These are phyloP conservation scores for Heliangelus exortis DNA, from an alignment of 2,797 vertebrate genomes.

Conservation along the genomic window DNA sequence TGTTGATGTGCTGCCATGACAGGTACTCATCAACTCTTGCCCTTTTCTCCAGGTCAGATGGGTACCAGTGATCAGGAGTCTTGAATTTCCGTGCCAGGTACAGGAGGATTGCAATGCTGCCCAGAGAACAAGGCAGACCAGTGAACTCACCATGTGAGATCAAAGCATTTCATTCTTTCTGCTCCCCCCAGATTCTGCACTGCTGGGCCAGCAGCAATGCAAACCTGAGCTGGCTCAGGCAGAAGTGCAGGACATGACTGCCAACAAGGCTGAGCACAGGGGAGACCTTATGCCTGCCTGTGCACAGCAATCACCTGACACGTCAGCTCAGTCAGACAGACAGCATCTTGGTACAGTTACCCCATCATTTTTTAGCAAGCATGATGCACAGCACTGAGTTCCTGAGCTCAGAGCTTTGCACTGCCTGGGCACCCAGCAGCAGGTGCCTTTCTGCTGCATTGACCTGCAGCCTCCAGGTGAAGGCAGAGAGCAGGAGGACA, in stretches of 20 bases:
- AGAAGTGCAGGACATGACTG: not conserved
- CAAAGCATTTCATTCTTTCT: not conserved
- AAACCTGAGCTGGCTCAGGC: not conserved
- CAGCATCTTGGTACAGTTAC: fast-evolving
- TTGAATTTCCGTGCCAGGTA: slow-evolving; percentile 86
- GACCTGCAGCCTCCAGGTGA: not conserved
- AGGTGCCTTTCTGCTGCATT: not conserved
- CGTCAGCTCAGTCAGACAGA: not conserved
- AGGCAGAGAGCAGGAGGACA: not conserved
- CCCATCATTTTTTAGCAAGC: not conserved
- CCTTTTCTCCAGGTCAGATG: slow-evolving; percentile 84
- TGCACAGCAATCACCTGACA: not conserved
- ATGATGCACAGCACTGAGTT: not conserved
- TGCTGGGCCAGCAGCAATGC: not conserved
- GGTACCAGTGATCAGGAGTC: slow-evolving; percentile 91
- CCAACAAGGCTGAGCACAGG: not conserved
- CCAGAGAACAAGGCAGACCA: not conserved
- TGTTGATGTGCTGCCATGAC: slow-evolving; percentile 87
- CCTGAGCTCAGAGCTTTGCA: not conserved
- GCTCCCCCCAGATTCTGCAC: not conserved
- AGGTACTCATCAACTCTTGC: slow-evolving; percentile 89
- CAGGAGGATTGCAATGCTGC: slow-evolving; percentile 88
- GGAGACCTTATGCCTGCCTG: not conserved
- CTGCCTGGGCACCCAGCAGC: not conserved
- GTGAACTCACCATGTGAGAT: not conserved